Conservation (phyloP, 2,888 invertebrate genomes). For the Pedicia rivosa region DNA sequence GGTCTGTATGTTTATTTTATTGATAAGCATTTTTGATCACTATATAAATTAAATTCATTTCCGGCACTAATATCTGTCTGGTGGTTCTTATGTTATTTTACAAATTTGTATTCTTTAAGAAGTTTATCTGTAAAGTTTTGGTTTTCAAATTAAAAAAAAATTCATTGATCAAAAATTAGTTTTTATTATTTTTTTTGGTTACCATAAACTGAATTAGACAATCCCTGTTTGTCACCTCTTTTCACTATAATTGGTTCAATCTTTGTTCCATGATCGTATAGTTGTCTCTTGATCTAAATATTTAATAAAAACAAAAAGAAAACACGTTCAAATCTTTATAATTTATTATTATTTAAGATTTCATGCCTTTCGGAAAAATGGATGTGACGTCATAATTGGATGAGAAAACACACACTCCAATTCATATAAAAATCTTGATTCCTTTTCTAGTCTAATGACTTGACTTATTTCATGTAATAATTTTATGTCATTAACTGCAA, state of each 20-base stretch:
- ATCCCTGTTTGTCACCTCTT: slow-evolving; percentile 9
- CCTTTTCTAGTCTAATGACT: slow-evolving; percentile 16
- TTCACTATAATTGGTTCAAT: slow-evolving; percentile 9
- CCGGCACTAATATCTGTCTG: too few relatives aligned
- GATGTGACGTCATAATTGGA: slow-evolving; percentile 11
- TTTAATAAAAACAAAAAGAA: background rate
- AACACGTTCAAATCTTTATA: too few relatives aligned
- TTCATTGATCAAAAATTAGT: too few relatives aligned
- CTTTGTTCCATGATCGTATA: slow-evolving; percentile 10
- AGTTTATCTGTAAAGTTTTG: too few relatives aligned
- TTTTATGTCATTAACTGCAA: slow-evolving; percentile 37
- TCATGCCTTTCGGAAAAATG: slow-evolving; percentile 12
- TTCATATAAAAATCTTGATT: slow-evolving; percentile 14
- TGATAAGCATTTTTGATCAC: too few relatives aligned
- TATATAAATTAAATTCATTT: too few relatives aligned
- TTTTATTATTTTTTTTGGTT: too few relatives aligned
- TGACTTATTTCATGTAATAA: slow-evolving; percentile 19
- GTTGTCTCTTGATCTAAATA: slow-evolving; percentile 9
- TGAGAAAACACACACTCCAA: slow-evolving; percentile 15
- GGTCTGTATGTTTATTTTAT: too few relatives aligned
- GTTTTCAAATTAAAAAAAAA: too few relatives aligned
- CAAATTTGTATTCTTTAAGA: too few relatives aligned
- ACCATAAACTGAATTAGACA: slow-evolving; percentile 11
- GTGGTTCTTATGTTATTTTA: too few relatives aligned
- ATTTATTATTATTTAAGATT: background rate